Evolutionary conservation across 37 sponge, comb jelly and placozoan genomes (phyloP), one percentile per base, ranked within the genome.

Genomic region (Eunapius fragilis): DNA sequence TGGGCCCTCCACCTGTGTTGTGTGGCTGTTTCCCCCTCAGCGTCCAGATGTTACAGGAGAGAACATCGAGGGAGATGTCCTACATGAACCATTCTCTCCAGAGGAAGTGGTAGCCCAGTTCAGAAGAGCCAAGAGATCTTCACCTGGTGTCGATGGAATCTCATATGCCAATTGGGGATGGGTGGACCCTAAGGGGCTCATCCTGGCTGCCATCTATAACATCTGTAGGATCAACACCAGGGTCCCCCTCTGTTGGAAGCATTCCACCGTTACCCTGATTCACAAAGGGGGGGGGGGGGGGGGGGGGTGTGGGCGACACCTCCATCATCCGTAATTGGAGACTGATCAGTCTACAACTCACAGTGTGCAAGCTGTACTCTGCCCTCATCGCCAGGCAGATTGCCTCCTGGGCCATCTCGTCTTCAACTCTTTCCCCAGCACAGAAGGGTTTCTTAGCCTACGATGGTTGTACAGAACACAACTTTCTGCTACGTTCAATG

Each of bases 381-480:
- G 89, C 89, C 25, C 30, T 67, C n/a, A 35, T 88, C 7, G 89
- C 89, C n/a, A 88, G 76, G 67, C n/a, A 73, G 7, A 69, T 88
- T 14, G 84, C 71, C 4, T 67, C 31, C 31, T 88, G 89, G 89
- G 78, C 72, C 28, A 82, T 69, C 3, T 35, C 47, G 9, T 17
- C 47, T 17, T 32, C 25, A 2, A 34, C 32, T 32, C 74, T 87
- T 31, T 74, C 70, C 9, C 74, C 48, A 19, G 17, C 36, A 3
- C 81, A 87, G 36, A 87, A 83, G 28, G 87, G 87, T 4, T 88
- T 88, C 71, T 78, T 88, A 2, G 84, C 81, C 67, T 76, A 32
- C 37, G 83, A 83, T 19, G 89, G 89, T 37, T 80, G 80, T 69
- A 10, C 45, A 11, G 81, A 88, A 38, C 84, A 88, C 78, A 45